Conservation (phyloP, 2,113 vertebrate genomes). For the Mus musculus region GRCm39 chr4:64469001-64469500, state of each 20-base stretch:
- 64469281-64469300: neutral
- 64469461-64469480: neutral
- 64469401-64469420: conserved; percentile 41
- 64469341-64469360: conserved; percentile 68
- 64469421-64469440: neutral
- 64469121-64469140: neutral
- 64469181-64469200: conserved; percentile 22
- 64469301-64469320: neutral
- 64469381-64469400: conserved; percentile 59
- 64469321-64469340: conserved; percentile 44
- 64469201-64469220: neutral
- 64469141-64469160: conserved; percentile 43
- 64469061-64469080: neutral
- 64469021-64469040: too few relatives aligned
- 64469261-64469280: conserved; percentile 32
- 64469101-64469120: neutral
- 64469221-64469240: conserved; percentile 51
- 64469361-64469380: conserved; percentile 37
- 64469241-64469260: conserved; percentile 40
- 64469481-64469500: conserved; percentile 22
- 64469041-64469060: neutral
- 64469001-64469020: too few relatives aligned
- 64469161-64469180: conserved; percentile 32
- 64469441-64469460: conserved; percentile 53
- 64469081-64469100: neutral